These are phyloP conservation scores for Vespertilio murinus DNA, from an alignment of 2,797 vertebrate species.

Conservation along the genomic window DNA sequence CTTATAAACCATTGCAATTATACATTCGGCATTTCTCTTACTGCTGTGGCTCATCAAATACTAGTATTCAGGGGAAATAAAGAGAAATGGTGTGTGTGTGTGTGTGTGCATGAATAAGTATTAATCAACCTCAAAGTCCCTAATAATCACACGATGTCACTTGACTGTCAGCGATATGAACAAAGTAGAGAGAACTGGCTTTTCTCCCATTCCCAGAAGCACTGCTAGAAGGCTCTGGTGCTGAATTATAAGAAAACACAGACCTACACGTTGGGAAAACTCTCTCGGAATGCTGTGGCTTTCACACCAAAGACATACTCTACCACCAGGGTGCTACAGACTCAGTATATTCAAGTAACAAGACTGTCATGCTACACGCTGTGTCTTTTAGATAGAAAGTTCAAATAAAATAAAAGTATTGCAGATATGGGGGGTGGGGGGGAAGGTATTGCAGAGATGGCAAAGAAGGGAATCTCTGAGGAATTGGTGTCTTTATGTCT, in stretches of 20 bases:
- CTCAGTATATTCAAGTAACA: conserved; percentile 12
- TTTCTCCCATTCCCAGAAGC: conserved; percentile 1
- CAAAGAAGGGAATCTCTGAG: neutral
- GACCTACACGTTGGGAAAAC: neutral
- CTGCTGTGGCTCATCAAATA: neutral
- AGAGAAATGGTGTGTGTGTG: neutral
- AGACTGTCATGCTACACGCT: neutral
- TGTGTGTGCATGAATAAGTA: neutral
- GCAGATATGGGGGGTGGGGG: neutral
- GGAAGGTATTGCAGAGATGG: neutral
- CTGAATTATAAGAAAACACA: neutral
- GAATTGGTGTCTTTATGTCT: neutral
- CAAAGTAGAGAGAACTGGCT: neutral
- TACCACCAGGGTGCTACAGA: neutral
- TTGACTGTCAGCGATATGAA: neutral
- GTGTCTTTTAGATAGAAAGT: conserved; percentile 1
- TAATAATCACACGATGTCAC: neutral
- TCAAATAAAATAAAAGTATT: conserved; percentile 34
- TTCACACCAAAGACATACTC: neutral
- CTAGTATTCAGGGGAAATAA: conserved; percentile 36
- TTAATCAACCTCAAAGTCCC: neutral
- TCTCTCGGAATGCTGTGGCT: neutral
- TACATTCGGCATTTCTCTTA: neutral
- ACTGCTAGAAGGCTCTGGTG: neutral
- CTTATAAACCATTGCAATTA: neutral